These are phyloP conservation scores for Dascyllus trimaculatus DNA, from an alignment of 2,113 vertebrate species.

Conservation along the genomic window DNA sequence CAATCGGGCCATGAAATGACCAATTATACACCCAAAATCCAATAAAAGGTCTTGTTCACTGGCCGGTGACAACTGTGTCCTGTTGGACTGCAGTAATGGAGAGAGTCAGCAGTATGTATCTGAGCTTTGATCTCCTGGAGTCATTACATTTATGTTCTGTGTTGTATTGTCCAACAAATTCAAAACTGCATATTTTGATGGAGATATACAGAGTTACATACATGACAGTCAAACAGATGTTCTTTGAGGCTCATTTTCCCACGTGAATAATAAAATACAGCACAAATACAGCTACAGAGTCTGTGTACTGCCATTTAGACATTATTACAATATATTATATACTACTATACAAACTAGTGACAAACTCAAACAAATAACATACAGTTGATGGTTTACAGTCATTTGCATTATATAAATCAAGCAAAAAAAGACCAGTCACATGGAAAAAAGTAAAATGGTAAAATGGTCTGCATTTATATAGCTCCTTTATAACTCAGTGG, in stretches of 20 bases:
- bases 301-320: too few relatives aligned
- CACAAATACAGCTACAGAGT: too few relatives aligned
- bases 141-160: background rate
- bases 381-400: too few relatives aligned
- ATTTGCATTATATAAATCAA: too few relatives aligned
- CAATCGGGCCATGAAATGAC: conserved; percentile 59
- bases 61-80: conserved; percentile 1
- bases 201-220: background rate
- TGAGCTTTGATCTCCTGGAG: background rate
- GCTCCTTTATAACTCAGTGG: too few relatives aligned
- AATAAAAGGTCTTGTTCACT: conserved; percentile 59
- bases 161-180: background rate
- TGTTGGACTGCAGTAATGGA: conserved; percentile 3
- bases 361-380: too few relatives aligned
- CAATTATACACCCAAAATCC: conserved; percentile 69
- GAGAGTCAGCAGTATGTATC: background rate
- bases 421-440: too few relatives aligned
- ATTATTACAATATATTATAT: too few relatives aligned
- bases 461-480: too few relatives aligned
- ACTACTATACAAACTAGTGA: too few relatives aligned
- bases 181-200: too few relatives aligned
- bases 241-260: background rate
- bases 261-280: background rate
- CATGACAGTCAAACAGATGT: background rate
- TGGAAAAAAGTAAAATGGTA: too few relatives aligned